A percentile compares a stretch with the other conserved stretches of the same genome.
These are phyloP conservation scores for Cassiopea andromeda DNA, from an alignment of 30 jellyfish, hydroid and myxozoan genomes.

Conservation along the genomic window DNA sequence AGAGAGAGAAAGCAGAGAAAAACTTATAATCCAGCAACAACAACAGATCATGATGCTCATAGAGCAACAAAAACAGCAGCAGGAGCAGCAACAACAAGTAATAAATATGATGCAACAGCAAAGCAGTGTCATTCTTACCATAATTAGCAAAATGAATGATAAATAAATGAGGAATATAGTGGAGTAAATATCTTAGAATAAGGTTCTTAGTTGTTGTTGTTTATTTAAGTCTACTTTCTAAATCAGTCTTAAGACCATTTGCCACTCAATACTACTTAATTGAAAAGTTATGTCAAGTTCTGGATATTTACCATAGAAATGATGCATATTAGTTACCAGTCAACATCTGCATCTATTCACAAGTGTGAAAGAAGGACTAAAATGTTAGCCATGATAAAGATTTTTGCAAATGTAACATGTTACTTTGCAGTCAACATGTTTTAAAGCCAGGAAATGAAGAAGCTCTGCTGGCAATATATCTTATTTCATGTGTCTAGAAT, in stretches of 20 bases:
- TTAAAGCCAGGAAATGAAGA: neutral
- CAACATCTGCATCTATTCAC: neutral
- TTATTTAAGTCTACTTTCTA: neutral
- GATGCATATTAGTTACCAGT: neutral
- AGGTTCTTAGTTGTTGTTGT: neutral
- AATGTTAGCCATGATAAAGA: neutral
- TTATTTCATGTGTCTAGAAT: neutral
- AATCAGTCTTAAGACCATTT: neutral
- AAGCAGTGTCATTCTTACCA: neutral
- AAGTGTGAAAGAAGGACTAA: neutral
- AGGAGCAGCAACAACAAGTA: neutral
- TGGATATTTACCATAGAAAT: neutral
- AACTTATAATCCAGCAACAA: neutral
- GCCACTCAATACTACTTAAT: neutral
- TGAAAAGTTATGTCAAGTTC: neutral
- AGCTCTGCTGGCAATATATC: neutral
- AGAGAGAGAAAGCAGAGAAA: slow-evolving; percentile 1
- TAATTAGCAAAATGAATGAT: neutral
- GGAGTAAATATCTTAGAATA: too few relatives aligned
- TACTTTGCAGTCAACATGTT: neutral
- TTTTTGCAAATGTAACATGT: neutral
- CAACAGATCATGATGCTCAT: neutral
- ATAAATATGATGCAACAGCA: neutral
- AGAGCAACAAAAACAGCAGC: neutral
- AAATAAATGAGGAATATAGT: neutral